A percentile compares a stretch with the other conserved stretches of the same genome.
These are phyloP conservation scores for Sphecodes monilicornis DNA, from an alignment of 2,888 invertebrate species.

Conservation along the genomic window DNA sequence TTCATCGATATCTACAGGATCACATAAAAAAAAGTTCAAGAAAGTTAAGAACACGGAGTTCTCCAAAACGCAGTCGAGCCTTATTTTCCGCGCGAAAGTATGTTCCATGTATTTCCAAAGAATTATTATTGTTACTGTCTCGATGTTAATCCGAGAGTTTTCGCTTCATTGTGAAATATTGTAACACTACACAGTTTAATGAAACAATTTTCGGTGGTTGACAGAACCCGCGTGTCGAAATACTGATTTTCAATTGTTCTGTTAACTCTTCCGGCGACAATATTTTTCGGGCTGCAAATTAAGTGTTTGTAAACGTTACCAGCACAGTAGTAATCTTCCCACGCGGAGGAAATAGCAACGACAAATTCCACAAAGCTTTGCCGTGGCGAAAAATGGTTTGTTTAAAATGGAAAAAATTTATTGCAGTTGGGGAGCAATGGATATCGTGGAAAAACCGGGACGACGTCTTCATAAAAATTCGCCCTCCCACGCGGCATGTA, in stretches of 20 bases:
- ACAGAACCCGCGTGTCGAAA: background rate
- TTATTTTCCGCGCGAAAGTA: too few relatives aligned
- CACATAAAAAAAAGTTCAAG: too few relatives aligned
- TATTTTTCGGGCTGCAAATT: background rate
- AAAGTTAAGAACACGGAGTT: too few relatives aligned
- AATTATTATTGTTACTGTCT: background rate
- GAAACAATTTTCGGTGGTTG: background rate
- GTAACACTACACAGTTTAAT: background rate
- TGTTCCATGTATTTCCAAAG: too few relatives aligned
- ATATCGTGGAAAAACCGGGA: background rate
- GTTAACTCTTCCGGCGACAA: background rate
- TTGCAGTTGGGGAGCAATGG: background rate
- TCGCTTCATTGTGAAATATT: background rate
- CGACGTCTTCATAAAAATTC: conserved; percentile 9
- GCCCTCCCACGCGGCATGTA: background rate
- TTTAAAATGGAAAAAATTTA: background rate
- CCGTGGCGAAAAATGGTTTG: background rate
- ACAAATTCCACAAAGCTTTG: conserved; percentile 2
- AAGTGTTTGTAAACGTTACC: background rate
- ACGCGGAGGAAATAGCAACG: background rate
- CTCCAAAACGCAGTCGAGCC: too few relatives aligned
- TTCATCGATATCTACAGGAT: too few relatives aligned
- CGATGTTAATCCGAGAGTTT: background rate
- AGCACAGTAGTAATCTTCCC: background rate
- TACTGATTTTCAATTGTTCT: background rate